Conservation (phyloP, 1,140 invertebrate genomes). For the Drosophila kikkawai region DNA sequence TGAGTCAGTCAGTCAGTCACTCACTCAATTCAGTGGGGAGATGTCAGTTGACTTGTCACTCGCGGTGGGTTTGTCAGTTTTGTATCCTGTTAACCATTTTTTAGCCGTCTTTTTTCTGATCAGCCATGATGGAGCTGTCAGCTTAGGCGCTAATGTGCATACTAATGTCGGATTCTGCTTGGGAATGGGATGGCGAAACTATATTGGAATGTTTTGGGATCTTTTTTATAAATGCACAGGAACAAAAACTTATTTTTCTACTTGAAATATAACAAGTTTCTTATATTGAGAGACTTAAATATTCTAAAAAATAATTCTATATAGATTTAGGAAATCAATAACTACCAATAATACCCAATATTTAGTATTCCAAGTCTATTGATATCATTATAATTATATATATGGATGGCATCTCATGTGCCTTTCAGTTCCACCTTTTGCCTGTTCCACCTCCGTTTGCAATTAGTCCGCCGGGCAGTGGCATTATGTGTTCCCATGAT, state of each 20-base stretch:
- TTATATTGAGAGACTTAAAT: background rate
- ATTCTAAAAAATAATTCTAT: background rate
- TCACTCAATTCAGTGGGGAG: constrained; percentile 36
- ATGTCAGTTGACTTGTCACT: constrained; percentile 70
- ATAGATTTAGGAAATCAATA: background rate
- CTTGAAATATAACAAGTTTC: background rate
- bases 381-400: constrained; percentile 7
- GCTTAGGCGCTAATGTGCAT: constrained; percentile 68
- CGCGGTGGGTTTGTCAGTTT: constrained; percentile 65
- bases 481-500: constrained; percentile 29
- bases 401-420: constrained; percentile 14
- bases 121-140: constrained; percentile 53
- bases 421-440: constrained; percentile 31
- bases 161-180: constrained; percentile 49
- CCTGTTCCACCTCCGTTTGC: constrained; percentile 30
- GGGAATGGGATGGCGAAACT: constrained; percentile 11
- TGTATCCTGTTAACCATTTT: constrained; percentile 68
- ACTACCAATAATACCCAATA: background rate
- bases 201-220: constrained; percentile 10
- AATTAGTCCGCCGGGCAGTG: constrained; percentile 26
- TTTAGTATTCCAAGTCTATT: constrained; percentile 2
- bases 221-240: background rate
- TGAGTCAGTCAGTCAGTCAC: constrained; percentile 47
- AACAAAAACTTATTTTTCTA: background rate
- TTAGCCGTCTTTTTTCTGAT: constrained; percentile 13